Evolutionary conservation across 2,888 invertebrate genomes (phyloP), one percentile per base, ranked within the genome.

Genomic region (Acanthosepion pharaonis): DNA sequence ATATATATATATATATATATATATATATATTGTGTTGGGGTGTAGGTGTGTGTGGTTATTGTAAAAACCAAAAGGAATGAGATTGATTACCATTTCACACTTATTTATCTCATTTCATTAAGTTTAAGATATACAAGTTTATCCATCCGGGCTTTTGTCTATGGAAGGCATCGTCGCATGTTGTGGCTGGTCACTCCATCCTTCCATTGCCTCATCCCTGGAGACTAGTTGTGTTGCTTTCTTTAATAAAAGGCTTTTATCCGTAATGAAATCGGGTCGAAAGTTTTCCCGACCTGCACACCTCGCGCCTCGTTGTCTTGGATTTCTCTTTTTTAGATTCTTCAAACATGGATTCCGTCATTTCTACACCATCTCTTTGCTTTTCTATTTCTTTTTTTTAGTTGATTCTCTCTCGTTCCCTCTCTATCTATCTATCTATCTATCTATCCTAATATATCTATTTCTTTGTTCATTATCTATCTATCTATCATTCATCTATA

Each of bases 171-270:
- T 33, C 15, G 15, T n/a, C 78, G 11, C 78, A 33, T 18, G 78
- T 15, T 33, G 78, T 33, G 15, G n/a, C 78, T 78, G 78, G n/a
- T 78, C 78, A 11, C n/a, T 8, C n/a, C 18, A 11, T 11, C 78
- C n/a, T n/a, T 15, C n/a, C 78, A n/a, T 33, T 78, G n/a, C 11
- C 11, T 15, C 78, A 3, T 33, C 78, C n/a, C 78, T n/a, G n/a
- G 78, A 33, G 78, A 78, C 78, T n/a, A 78, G n/a, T 78, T 78
- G 78, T 78, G 78, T 78, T 33, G 78, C 78, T 78, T 78, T 78
- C 78, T 78, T 78, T 78, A 78, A 78, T 78, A 78, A 78, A 78
- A 78, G 78, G 78, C 78, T 78, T 78, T 78, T 78, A 78, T 33
- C n/a, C 18, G n/a, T 78, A 78, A 78, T 78, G 78, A 78, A 78